Evolutionary conservation across 1,140 invertebrate species (phyloP).

Genomic region (Pseudomyrmex sp.): DNA sequence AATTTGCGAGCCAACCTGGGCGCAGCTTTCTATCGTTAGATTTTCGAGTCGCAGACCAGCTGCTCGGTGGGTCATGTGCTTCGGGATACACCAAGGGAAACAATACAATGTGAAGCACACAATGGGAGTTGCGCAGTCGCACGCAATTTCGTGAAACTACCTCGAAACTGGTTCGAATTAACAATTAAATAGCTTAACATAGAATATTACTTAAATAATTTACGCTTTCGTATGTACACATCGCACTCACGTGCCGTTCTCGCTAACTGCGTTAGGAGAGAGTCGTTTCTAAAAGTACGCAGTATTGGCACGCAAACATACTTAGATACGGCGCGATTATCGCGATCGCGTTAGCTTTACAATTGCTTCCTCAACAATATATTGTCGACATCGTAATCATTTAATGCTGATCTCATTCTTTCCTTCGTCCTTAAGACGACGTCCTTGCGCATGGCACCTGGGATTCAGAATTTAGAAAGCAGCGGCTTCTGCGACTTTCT

Average conservation of each 20-base stretch:
- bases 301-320: slow-evolving; percentile 17
- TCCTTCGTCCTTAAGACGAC: no score
- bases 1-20: slow-evolving; percentile 61
- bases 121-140: slow-evolving; percentile 21
- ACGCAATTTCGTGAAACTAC: slow-evolving; percentile 16
- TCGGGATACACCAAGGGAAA: slow-evolving; percentile 62
- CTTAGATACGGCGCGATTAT: neutral
- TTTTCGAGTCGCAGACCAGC: slow-evolving; percentile 82
- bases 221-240: slow-evolving; percentile 73
- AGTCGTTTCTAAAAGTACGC: neutral
- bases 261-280: slow-evolving; percentile 4
- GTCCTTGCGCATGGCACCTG: slow-evolving; percentile 58
- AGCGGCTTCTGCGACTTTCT: neutral
- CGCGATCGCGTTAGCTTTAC: slow-evolving; percentile 7
- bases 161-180: slow-evolving; percentile 53
- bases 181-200: slow-evolving; percentile 74
- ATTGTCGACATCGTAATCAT: neutral
- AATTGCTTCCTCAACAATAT: neutral
- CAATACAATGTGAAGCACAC: slow-evolving; percentile 25
- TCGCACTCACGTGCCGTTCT: slow-evolving; percentile 41
- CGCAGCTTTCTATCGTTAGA: slow-evolving; percentile 52
- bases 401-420: no score
- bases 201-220: slow-evolving; percentile 77
- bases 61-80: slow-evolving; percentile 82
- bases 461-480: slow-evolving; percentile 52